These are phyloP conservation scores for Disparrhopalites patrizii DNA, from an alignment of 2,888 invertebrate genomes.

Conservation along the genomic window DNA sequence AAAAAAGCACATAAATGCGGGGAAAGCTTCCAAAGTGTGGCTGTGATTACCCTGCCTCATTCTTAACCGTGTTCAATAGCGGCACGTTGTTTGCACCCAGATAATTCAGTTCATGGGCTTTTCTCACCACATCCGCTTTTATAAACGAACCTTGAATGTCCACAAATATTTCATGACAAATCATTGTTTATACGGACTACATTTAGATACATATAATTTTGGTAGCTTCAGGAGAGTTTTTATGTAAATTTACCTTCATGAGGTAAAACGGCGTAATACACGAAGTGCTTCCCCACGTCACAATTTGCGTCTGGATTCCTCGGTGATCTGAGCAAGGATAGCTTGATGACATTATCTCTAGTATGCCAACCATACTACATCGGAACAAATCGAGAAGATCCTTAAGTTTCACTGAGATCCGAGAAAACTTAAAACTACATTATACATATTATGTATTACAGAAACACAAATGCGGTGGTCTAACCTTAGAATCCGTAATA, in stretches of 20 bases:
- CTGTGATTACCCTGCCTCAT: too few species aligned
- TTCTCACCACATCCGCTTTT: slow-evolving; percentile 52
- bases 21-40: too few species aligned
- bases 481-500: slow-evolving; percentile 53
- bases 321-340: slow-evolving; percentile 55
- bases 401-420: slow-evolving; percentile 48
- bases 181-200: too few species aligned
- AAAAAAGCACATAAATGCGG: background rate
- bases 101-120: slow-evolving; percentile 52
- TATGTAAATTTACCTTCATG: slow-evolving; percentile 53
- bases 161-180: too few species aligned
- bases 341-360: slow-evolving; percentile 51
- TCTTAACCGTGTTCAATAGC: too few species aligned
- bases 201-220: slow-evolving; percentile 50
- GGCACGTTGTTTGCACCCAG: slow-evolving; percentile 48
- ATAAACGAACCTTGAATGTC: too few species aligned
- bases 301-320: slow-evolving; percentile 55
- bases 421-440: background rate
- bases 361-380: slow-evolving; percentile 55
- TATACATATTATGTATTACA: background rate
- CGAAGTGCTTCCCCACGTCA: slow-evolving; percentile 54
- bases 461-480: too few species aligned
- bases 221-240: too few species aligned
- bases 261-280: slow-evolving; percentile 55
- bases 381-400: too few species aligned